phyloP scores from a whole-genome alignment of 1,140 invertebrate species.

The Drosophila pachea region DNA sequence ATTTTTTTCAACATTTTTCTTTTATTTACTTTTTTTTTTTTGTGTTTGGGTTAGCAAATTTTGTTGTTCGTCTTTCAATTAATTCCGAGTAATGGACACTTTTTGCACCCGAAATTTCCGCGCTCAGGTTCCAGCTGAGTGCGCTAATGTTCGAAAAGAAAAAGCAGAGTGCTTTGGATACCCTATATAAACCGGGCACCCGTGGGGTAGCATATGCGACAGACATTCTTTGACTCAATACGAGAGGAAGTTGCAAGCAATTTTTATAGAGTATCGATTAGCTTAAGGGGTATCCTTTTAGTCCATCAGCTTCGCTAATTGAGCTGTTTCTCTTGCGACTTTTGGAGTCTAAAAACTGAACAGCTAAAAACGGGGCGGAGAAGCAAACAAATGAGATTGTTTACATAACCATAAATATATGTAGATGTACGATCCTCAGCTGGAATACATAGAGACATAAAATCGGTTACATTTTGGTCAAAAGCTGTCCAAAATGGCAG shows the following conservation, averaged over 20 bases:
- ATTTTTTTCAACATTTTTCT: slow-evolving; percentile 18
- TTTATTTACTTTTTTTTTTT: too few relatives aligned
- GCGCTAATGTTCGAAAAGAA: slow-evolving; percentile 54
- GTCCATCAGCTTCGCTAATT: too few relatives aligned
- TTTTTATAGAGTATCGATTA: too few relatives aligned
- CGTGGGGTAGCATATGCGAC: background rate
- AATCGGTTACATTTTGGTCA: slow-evolving; percentile 47
- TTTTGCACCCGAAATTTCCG: slow-evolving; percentile 63
- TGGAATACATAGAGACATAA: slow-evolving; percentile 47
- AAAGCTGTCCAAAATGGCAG: slow-evolving; percentile 22
- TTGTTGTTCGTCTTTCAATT: slow-evolving; percentile 51
- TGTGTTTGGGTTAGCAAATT: slow-evolving; percentile 37
- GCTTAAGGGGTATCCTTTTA: too few relatives aligned
- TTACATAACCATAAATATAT: slow-evolving; percentile 14
- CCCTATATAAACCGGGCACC: background rate
- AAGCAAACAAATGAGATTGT: background rate
- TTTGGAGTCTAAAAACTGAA: slow-evolving; percentile 15
- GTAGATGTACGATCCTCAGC: slow-evolving; percentile 3
- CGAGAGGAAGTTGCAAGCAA: too few relatives aligned
- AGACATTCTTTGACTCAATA: too few relatives aligned
- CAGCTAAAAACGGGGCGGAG: slow-evolving; percentile 21
- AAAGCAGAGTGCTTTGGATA: slow-evolving; percentile 1
- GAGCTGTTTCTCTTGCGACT: too few relatives aligned
- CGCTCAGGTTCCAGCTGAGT: slow-evolving; percentile 60
- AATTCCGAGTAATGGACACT: slow-evolving; percentile 72